These are phyloP conservation scores for Varroa destructor DNA, from an alignment of 1,140 invertebrate species.

Conservation along the genomic window DNA sequence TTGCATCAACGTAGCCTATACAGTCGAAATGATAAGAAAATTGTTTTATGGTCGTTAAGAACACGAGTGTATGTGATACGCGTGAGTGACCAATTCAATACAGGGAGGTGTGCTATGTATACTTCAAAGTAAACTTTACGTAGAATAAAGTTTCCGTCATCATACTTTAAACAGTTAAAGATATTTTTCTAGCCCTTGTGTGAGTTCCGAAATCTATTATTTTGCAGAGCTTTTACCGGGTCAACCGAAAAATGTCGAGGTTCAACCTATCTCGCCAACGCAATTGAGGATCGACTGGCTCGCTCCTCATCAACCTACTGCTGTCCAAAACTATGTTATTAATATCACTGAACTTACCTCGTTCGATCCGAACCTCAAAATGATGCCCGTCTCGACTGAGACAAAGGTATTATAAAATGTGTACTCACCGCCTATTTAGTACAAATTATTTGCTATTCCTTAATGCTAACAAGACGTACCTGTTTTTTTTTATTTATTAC, in stretches of 20 bases:
- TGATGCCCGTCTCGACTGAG: constrained; percentile 38
- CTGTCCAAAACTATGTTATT: constrained; percentile 52
- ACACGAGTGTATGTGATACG: too few relatives aligned
- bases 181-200: too few relatives aligned
- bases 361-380: constrained; percentile 32
- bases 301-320: constrained; percentile 49
- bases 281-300: constrained; percentile 56
- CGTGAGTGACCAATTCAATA: too few relatives aligned
- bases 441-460: background rate
- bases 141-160: too few relatives aligned
- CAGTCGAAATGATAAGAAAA: too few relatives aligned
- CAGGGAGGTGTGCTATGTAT: too few relatives aligned
- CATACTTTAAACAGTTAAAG: too few relatives aligned
- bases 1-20: too few relatives aligned
- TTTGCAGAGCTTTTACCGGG: constrained; percentile 55
- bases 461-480: too few relatives aligned
- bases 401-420: constrained; percentile 41
- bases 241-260: constrained; percentile 53
- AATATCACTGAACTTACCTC: constrained; percentile 49
- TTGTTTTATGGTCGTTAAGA: too few relatives aligned
- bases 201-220: constrained; percentile 26
- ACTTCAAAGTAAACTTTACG: too few relatives aligned
- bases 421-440: background rate
- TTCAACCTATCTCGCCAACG: constrained; percentile 54
- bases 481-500: too few relatives aligned